Evolutionary conservation across 2,888 invertebrate genomes (phyloP), one percentile per base, ranked within the genome.

Genomic region (Penaeus monodon): DNA sequence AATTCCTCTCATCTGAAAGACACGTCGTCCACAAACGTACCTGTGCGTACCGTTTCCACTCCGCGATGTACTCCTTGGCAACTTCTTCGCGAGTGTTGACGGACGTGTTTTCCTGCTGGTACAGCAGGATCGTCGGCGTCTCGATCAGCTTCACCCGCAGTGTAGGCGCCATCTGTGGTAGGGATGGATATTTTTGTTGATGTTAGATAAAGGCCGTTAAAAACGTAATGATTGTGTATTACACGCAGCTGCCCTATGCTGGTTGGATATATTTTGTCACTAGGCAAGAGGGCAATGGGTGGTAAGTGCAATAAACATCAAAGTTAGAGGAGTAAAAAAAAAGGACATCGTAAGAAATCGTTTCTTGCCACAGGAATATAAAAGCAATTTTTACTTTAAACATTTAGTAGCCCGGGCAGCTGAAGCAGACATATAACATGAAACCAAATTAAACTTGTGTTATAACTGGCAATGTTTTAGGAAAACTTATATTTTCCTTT

Each of bases 81-180:
- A 33, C 70, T 8, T 65, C 65, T 64, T 81, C 84, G 0, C 24
- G 63, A 8, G 79, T 84, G 78, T 74, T 49, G 20, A 83, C 86
- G 7, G 86, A 86, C 4, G 86, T 88, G 79, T 88, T 88, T 76
- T 88, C 88, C 57, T 88, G 88, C 65, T 84, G 77, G 84, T 83
- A 88, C 57, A 88, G 65, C 8, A 88, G 38, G 33, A 88, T 27
- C 7, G 86, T 84, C 0, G 86, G 80, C n/a, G 88, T 88, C 81
- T 88, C 88, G 27, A 84, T 76, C 17, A 88, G 82, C 38, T 63
- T 44, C 22, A 86, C 86, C n/a, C 86, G 44, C 29, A 86, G 81
- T 22, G 78, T 66, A 33, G 66, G n/a, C 27, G 22, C n/a, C 86
- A 86, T 81, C 38, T 74, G 74, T 1, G 24, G 12, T n/a, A 33